phyloP scores from a whole-genome alignment of 2,888 invertebrate species.

The Acanthosoma haemorrhoidale region DNA sequence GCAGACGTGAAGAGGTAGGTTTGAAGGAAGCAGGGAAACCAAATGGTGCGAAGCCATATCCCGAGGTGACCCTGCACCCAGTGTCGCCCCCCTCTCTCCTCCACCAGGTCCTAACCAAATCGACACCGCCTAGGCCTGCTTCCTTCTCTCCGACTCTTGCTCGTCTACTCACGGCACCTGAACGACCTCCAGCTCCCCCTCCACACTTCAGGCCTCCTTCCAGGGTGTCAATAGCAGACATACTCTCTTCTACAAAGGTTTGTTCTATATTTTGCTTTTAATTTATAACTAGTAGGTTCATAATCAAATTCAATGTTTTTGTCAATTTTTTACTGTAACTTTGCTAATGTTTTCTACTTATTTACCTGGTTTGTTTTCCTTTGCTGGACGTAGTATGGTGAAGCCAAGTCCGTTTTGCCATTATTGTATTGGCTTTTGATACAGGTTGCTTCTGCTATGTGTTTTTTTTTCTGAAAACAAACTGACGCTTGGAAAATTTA shows the following conservation, averaged over 20 bases:
- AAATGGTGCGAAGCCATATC: conserved; percentile 52
- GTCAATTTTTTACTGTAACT: too few relatives aligned
- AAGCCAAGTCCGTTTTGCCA: too few relatives aligned
- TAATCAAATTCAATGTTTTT: not conserved
- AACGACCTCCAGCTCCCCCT: conserved; percentile 42
- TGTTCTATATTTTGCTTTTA: not conserved
- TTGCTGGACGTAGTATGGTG: too few relatives aligned
- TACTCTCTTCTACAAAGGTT: conserved; percentile 51
- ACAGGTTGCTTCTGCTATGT: too few relatives aligned
- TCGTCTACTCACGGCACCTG: conserved; percentile 66
- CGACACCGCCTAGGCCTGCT: conserved; percentile 44
- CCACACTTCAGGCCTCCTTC: conserved; percentile 31
- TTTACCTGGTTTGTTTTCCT: too few relatives aligned
- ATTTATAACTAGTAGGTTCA: too few relatives aligned
- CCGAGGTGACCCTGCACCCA: conserved; percentile 72
- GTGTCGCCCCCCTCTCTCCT: conserved; percentile 60
- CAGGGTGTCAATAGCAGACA: conserved; percentile 49
- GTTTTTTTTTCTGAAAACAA: too few relatives aligned
- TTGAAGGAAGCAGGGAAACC: not conserved
- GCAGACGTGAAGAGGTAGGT: not conserved
- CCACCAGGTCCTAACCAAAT: conserved; percentile 51
- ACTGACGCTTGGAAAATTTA: too few relatives aligned
- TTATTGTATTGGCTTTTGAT: too few relatives aligned
- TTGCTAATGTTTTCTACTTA: too few relatives aligned
- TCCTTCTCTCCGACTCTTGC: conserved; percentile 76